A percentile compares a stretch with the other conserved stretches of the same genome.
These are phyloP conservation scores for Macrophya alboannulata DNA, from an alignment of 2,888 invertebrate genomes.

Conservation along the genomic window DNA sequence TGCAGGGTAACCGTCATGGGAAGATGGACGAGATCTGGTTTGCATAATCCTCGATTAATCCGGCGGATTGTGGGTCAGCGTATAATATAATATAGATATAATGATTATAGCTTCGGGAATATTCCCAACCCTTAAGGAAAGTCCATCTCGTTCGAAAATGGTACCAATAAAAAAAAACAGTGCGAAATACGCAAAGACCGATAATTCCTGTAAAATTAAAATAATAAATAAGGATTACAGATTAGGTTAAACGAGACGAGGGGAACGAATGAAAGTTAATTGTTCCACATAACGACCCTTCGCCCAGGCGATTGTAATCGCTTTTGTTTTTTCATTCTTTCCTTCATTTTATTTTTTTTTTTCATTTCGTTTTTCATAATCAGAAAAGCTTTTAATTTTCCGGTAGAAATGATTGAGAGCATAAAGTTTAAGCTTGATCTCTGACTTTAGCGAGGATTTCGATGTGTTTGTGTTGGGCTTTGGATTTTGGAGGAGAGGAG, in stretches of 20 bases:
- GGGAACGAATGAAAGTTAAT: constrained; percentile 20
- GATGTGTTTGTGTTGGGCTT: constrained; percentile 10
- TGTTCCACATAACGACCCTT: neutral
- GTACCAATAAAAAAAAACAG: neutral
- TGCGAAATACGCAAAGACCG: neutral
- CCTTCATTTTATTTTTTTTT: neutral
- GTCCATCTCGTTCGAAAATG: neutral
- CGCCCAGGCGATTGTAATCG: neutral
- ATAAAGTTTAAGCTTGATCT: neutral
- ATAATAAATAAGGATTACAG: neutral
- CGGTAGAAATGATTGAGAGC: neutral
- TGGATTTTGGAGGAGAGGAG: neutral
- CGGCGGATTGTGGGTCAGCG: neutral
- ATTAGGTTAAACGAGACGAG: neutral
- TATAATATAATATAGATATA: neutral
- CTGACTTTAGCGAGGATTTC: neutral
- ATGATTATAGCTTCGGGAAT: neutral
- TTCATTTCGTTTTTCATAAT: neutral
- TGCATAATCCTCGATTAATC: constrained; percentile 53
- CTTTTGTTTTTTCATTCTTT: neutral
- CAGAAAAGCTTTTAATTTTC: neutral
- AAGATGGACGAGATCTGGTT: constrained; percentile 51
- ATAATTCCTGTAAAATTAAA: neutral
- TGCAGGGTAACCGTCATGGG: constrained; percentile 51
- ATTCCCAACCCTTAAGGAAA: neutral